Evolutionary conservation across 2,888 invertebrate species (phyloP).

Genomic region (Napeogenes inachia): DNA sequence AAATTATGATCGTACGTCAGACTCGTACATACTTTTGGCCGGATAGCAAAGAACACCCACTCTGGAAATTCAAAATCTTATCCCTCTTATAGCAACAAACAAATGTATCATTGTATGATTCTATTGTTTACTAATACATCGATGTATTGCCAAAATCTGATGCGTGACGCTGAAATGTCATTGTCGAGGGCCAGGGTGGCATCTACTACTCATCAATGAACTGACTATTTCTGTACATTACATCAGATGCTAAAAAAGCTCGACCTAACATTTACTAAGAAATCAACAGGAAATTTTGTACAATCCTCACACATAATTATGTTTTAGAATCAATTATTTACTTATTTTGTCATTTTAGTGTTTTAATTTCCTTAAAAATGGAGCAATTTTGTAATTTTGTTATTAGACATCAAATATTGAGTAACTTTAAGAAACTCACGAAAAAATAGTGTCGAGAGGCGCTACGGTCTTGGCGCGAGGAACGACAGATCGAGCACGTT

Average conservation of each 20-base stretch:
- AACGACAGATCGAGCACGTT: slow-evolving; percentile 85
- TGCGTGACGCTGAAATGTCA: slow-evolving; percentile 58
- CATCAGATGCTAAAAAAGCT: slow-evolving; percentile 58
- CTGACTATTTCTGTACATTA: slow-evolving; percentile 57
- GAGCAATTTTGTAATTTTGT: too few species aligned
- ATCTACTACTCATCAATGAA: slow-evolving; percentile 64
- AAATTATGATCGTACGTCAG: slow-evolving; percentile 52
- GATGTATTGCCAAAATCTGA: slow-evolving; percentile 55
- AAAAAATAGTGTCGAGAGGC: slow-evolving; percentile 74
- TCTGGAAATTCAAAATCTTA: slow-evolving; percentile 20
- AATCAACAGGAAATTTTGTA: background rate
- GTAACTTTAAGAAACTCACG: slow-evolving; percentile 61
- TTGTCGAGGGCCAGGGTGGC: slow-evolving; percentile 50
- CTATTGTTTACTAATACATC: slow-evolving; percentile 32
- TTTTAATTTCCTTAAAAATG: too few species aligned
- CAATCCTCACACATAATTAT: too few species aligned
- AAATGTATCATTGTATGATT: slow-evolving; percentile 18
- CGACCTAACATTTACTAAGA: slow-evolving; percentile 45
- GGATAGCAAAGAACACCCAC: slow-evolving; percentile 53
- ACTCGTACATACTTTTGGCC: slow-evolving; percentile 50
- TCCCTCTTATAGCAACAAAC: background rate
- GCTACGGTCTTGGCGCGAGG: slow-evolving; percentile 81
- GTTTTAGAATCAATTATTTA: too few species aligned
- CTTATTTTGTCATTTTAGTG: too few species aligned
- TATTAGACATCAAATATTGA: background rate